Evolutionary conservation across 64 coral and sea anemone species (phyloP).

Genomic region (Platygyra sinensis): DNA sequence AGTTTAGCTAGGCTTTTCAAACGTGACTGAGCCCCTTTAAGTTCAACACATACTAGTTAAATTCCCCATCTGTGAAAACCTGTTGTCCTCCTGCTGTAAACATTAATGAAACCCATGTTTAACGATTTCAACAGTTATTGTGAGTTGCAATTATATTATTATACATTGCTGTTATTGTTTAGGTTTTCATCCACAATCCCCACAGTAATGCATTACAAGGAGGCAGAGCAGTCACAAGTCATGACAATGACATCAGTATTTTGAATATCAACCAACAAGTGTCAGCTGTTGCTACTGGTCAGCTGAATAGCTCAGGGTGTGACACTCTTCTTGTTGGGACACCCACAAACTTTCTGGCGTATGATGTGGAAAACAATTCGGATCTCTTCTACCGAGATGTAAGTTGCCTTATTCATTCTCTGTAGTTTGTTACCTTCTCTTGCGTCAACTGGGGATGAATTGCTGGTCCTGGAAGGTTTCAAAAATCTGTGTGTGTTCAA

Average conservation of each 20-base stretch:
- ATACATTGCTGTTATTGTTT: neutral
- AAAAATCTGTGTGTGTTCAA: too few species aligned
- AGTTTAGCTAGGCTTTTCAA: too few species aligned
- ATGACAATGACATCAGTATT: slow-evolving; percentile 87
- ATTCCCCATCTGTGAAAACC: too few species aligned
- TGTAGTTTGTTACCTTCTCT: too few species aligned
- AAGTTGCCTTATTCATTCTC: slow-evolving; percentile 28
- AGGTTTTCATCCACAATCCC: slow-evolving; percentile 98
- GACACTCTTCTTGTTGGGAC: slow-evolving; percentile 93
- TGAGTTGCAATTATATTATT: too few species aligned
- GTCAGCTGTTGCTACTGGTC: slow-evolving; percentile 81
- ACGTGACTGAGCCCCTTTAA: too few species aligned
- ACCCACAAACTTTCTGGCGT: slow-evolving; percentile 89
- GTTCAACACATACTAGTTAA: too few species aligned
- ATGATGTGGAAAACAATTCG: slow-evolving; percentile 98
- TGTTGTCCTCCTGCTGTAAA: too few species aligned
- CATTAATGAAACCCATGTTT: too few species aligned
- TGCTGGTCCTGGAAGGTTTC: too few species aligned
- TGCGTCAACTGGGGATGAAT: too few species aligned
- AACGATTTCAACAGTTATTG: too few species aligned
- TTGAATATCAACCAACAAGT: slow-evolving; percentile 99
- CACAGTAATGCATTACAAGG: slow-evolving; percentile 70
- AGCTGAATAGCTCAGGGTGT: slow-evolving; percentile 50
- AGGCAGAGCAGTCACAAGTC: slow-evolving; percentile 68
- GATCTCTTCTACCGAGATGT: slow-evolving; percentile 99